Evolutionary conservation across 2,797 vertebrate species (phyloP), one percentile per base, ranked within the genome.

Genomic region (Phataginus tricuspis): DNA sequence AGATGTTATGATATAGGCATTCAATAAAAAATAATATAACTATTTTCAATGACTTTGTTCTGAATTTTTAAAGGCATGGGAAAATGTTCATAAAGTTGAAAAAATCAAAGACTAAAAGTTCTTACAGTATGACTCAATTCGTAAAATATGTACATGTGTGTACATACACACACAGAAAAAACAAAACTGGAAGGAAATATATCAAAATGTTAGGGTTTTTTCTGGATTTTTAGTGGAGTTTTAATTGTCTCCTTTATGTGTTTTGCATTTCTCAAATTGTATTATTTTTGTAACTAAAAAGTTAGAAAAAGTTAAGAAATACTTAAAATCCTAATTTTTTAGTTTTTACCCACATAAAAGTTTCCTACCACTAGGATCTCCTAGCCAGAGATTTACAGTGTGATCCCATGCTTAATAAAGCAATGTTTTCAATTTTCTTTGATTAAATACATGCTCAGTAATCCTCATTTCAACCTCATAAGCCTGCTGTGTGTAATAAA

Each of bases 71-170:
- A 69, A 57, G 21, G 59, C 55, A 91, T 37, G 10, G 23, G 29
- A 39, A 86, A 91, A 91, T 86, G 25, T 49, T 66, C 13, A 64
- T 66, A 74, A 94, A 89, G 51, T 63, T 83, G 23, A 66, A 83
- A 66, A 59, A 45, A n/a, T 10, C 37, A 57, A 75, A 18, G 23
- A 66, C 75, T 19, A 66, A 88, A 77, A 66, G 45, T 66, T 75
- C 34, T 31, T 53, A 94, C 2, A 49, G 31, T 27, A 59, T 39
- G 57, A 75, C 27, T 66, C 39, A 37, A 75, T 57, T 75, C 59
- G 9, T 39, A 94, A 74, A 86, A 88, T 74, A 93, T n/a, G 64
- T 27, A 53, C 7, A 25, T 57, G 39, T 19, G 9, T 74, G 31
- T 45, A 42, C 29, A 49, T 34, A 71, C 9, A 59, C 27, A 39